A percentile compares a stretch with the other conserved stretches of the same genome.
Evolutionary conservation across 2,113 vertebrate species (phyloP).

Genomic region (Ammospiza nelsoni): DNA sequence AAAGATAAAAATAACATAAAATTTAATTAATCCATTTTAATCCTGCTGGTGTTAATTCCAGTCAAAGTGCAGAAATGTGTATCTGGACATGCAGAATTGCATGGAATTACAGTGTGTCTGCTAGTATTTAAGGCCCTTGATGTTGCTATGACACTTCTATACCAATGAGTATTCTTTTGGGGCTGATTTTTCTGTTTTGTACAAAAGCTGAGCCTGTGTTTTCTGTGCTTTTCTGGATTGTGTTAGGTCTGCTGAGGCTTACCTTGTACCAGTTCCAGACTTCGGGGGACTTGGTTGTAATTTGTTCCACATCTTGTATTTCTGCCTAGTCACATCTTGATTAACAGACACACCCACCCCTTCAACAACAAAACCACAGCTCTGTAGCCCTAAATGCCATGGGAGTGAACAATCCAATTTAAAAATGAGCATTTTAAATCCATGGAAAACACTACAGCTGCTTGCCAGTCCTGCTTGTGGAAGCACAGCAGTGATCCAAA

Average conservation of each 20-base stretch:
- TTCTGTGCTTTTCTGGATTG: background rate
- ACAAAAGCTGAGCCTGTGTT: background rate
- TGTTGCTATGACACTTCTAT: background rate
- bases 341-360: background rate
- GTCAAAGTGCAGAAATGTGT: background rate
- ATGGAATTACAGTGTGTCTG: background rate
- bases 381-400: background rate
- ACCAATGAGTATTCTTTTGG: background rate
- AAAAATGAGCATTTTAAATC: background rate
- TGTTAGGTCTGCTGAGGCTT: background rate
- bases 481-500: background rate
- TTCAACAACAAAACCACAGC: background rate
- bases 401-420: background rate
- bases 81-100: background rate
- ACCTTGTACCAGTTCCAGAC: background rate
- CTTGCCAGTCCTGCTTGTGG: background rate
- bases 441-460: background rate
- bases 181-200: background rate
- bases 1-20: background rate
- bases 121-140: background rate
- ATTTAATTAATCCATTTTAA: background rate
- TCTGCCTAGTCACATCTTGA: slow-evolving; percentile 2
- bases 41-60: slow-evolving; percentile 8
- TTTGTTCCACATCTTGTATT: background rate
- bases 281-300: background rate